A percentile compares a stretch with the other conserved stretches of the same genome.
Conservation (phyloP, 2,797 vertebrate genomes). For the Pelobates cultripes region DNA sequence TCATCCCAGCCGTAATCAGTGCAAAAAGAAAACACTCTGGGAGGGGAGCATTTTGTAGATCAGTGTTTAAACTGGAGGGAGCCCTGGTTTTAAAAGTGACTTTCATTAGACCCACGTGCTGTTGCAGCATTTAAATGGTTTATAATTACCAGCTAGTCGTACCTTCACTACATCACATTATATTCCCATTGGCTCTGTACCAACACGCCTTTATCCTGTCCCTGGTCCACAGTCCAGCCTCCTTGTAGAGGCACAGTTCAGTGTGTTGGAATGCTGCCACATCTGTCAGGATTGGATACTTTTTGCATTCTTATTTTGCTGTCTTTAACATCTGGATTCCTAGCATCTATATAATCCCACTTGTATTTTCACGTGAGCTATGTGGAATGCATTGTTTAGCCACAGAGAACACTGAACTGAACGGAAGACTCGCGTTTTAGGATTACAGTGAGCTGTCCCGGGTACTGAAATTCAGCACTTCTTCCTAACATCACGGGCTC, state of each 20-base stretch:
- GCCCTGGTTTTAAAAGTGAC: neutral
- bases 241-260: constrained; percentile 3
- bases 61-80: neutral
- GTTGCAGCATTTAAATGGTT: constrained; percentile 20
- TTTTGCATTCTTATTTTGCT: neutral
- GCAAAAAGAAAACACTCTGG: neutral
- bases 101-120: constrained; percentile 21
- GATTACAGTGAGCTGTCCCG: constrained; percentile 45
- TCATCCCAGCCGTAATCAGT: neutral
- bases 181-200: constrained; percentile 28
- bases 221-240: constrained; percentile 19
- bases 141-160: constrained; percentile 1
- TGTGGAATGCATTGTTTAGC: neutral
- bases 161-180: neutral
- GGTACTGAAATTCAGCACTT: constrained; percentile 33
- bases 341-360: neutral
- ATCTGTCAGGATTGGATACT: constrained; percentile 14
- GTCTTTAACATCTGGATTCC: neutral
- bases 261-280: constrained; percentile 42
- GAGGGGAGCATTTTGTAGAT: neutral
- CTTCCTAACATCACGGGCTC: neutral
- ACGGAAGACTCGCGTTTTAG: neutral
- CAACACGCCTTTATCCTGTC: constrained; percentile 28
- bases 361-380: neutral
- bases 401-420: neutral